phyloP scores from a whole-genome alignment of 2,888 invertebrate species.

The Eupithecia abbreviata region DNA sequence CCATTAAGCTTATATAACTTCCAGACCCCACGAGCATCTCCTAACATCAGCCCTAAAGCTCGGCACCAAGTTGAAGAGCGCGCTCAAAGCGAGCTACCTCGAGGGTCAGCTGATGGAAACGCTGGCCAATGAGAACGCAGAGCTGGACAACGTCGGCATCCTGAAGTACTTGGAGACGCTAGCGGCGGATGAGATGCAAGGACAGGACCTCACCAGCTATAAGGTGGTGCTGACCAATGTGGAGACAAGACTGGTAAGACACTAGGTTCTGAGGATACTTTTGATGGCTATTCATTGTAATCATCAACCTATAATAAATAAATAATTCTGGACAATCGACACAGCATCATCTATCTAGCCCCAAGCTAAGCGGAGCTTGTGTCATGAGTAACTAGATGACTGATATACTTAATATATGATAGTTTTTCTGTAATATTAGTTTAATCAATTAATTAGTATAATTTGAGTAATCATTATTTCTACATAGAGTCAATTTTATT shows the following conservation, averaged over 20 bases:
- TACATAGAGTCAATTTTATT: too few species aligned
- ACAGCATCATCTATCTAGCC: too few species aligned
- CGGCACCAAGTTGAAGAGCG: conserved; percentile 85
- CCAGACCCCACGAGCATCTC: conserved; percentile 68
- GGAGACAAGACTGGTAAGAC: conserved; percentile 71
- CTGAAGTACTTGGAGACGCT: conserved; percentile 72
- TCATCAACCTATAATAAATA: too few species aligned
- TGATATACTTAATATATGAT: too few species aligned
- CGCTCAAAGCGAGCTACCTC: conserved; percentile 79
- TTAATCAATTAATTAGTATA: too few species aligned
- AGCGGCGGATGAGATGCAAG: conserved; percentile 70
- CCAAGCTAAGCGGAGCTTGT: too few species aligned
- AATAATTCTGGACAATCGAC: too few species aligned
- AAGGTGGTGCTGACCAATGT: conserved; percentile 77
- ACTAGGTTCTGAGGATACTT: too few species aligned
- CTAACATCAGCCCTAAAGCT: conserved; percentile 71
- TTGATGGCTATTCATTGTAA: too few species aligned
- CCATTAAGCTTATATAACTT: conserved; percentile 20
- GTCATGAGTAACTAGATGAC: too few species aligned
- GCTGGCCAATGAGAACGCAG: conserved; percentile 56
- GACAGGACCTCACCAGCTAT: conserved; percentile 69
- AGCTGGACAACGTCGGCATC: conserved; percentile 69
- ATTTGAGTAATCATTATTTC: too few species aligned
- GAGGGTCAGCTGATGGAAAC: conserved; percentile 79
- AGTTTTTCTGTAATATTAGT: too few species aligned